Base-by-base conservation (phyloP, 2,797 vertebrate species). In the Tiaroga cobitis region DNA sequence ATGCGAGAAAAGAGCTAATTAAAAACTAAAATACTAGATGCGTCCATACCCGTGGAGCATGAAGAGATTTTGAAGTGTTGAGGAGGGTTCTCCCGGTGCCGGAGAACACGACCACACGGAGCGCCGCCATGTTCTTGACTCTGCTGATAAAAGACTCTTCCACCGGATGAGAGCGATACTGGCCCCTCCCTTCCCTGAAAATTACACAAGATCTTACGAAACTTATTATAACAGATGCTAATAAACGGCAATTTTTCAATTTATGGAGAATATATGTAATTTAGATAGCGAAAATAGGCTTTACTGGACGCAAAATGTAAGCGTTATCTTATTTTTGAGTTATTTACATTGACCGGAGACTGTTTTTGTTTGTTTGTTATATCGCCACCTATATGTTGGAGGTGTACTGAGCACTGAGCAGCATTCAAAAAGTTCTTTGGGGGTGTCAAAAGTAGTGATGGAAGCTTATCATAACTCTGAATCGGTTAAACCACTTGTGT, bases 111-210 rank as follows among this genome's bases (percentile, higher is more conserved):
- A 85, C 91, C 59, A 90, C 92, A 89, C 95, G 92, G 70, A 96
- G 83, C 91, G 95, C 95, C 91, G 95, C 95, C 95, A 95, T 95
- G 67, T 94, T 94, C 88, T 91, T 86, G 32, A 46, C 77, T 88
- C 41, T 89, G 85, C 74, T 5, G 81, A 80, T 32, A 32, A 65
- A 5, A 69, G 78, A 75, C 61, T 29, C 83, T 86, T 89, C 88
- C 86, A 68, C 68, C 73, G 83, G 69, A 85, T 11, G 51, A 24
- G 24, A 3, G 74, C 32, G 0, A 83, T 0, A 13, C 24, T 32
- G 54, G 41, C 75, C 80, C 86, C 68, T 34, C 81, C 81, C 7
- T 3, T 29, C 29, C 26, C 49, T 18, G 8, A 49, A 70, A 49
- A 24, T 80, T 86, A 73, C 81, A 61, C 75, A 86, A 80, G 26